A percentile compares a stretch with the other conserved stretches of the same genome.
Evolutionary conservation across 2,888 invertebrate genomes (phyloP).

Genomic region (Polydrusus tereticollis): DNA sequence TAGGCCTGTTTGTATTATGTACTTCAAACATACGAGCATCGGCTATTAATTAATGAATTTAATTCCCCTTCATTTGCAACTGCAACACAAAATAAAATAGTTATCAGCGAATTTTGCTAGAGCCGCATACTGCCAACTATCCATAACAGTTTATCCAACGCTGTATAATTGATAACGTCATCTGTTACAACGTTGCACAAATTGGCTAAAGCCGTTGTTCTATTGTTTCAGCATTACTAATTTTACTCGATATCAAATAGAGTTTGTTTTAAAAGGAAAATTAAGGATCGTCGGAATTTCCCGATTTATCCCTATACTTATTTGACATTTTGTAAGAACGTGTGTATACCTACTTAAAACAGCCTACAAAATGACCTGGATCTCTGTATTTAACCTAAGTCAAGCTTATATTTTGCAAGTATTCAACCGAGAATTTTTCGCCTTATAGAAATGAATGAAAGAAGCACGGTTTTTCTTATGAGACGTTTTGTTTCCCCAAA

Average conservation of each 20-base stretch:
- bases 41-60: no score
- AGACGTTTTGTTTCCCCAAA: not conserved
- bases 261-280: not conserved
- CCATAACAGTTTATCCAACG: conserved; percentile 27
- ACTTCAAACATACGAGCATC: no score
- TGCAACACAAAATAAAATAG: not conserved
- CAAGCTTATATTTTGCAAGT: not conserved
- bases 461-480: not conserved
- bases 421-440: not conserved
- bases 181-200: conserved; percentile 25
- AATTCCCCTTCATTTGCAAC: no score
- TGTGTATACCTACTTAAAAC: no score
- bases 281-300: no score
- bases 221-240: conserved; percentile 17
- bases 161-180: conserved; percentile 26
- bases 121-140: not conserved
- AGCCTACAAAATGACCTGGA: no score
- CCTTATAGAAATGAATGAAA: conserved; percentile 3
- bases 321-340: no score
- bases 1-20: no score
- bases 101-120: conserved; percentile 11
- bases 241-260: not conserved
- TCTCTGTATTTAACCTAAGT: no score
- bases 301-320: no score
- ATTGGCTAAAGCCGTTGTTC: conserved; percentile 15